These are phyloP conservation scores for Melanotaenia maccullochi DNA, from an alignment of 2,797 vertebrate genomes.

Conservation along the genomic window DNA sequence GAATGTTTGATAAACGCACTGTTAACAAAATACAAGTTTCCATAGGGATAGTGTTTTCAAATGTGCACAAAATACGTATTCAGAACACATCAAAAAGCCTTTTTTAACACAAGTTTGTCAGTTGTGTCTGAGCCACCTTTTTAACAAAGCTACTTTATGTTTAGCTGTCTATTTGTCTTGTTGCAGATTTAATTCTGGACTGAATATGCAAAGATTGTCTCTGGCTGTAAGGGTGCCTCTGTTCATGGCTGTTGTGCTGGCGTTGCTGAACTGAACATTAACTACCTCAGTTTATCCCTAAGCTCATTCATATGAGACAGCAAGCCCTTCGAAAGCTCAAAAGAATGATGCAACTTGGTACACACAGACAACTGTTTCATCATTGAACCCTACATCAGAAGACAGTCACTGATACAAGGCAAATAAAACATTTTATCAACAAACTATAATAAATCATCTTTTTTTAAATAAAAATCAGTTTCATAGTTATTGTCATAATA, in stretches of 20 bases:
- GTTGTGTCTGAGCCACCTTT: background rate
- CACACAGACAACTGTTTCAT: background rate
- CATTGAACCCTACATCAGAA: background rate
- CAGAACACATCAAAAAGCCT: background rate
- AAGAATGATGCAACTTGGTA: constrained; percentile 3
- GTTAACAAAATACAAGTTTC: no score
- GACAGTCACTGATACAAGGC: background rate
- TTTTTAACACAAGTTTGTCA: background rate
- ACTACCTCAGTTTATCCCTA: background rate
- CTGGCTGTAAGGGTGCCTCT: background rate
- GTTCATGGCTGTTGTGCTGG: background rate
- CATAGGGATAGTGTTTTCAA: background rate
- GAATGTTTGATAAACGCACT: background rate
- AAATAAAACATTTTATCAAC: background rate
- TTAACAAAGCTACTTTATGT: background rate
- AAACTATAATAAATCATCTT: background rate
- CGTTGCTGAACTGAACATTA: background rate
- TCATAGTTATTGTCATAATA: background rate
- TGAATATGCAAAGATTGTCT: background rate
- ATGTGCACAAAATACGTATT: background rate
- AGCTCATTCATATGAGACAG: constrained; percentile 8
- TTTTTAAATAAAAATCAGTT: background rate
- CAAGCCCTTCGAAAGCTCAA: background rate
- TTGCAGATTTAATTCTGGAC: background rate
- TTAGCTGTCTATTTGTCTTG: background rate